Evolutionary conservation across 2,888 invertebrate species (phyloP).

Genomic region (Strigamia maritima): DNA sequence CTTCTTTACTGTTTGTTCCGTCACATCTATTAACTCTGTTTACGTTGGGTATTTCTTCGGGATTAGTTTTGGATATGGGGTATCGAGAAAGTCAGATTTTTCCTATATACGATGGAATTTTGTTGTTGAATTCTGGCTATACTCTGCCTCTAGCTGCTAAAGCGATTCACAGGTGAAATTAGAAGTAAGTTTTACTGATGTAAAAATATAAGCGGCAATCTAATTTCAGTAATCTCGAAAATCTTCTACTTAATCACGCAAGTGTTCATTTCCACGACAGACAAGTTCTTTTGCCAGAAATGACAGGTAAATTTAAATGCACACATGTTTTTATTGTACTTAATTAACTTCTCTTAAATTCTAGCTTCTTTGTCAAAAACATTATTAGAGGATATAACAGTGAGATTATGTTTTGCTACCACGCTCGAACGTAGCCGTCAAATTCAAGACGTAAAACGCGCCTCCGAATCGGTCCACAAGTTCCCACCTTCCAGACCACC

Average conservation of each 20-base stretch:
- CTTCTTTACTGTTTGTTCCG: conserved; percentile 76
- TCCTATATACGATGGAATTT: conserved; percentile 82
- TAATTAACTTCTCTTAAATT: not conserved
- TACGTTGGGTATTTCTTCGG: conserved; percentile 76
- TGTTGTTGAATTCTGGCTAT: conserved; percentile 78
- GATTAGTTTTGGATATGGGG: conserved; percentile 82
- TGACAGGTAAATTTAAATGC: not conserved
- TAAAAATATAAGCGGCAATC: not conserved
- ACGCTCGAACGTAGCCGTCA: conserved; percentile 64
- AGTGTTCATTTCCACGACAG: conserved; percentile 26
- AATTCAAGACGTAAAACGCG: conserved; percentile 47
- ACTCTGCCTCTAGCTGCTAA: conserved; percentile 73
- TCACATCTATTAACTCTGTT: conserved; percentile 78
- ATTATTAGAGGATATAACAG: conserved; percentile 75
- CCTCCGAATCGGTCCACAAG: not conserved
- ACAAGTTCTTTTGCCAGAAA: not conserved
- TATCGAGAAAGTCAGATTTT: conserved; percentile 75
- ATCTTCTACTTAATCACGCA: not conserved
- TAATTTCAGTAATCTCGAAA: conserved; percentile 27
- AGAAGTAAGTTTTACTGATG: not conserved
- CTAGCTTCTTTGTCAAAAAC: conserved; percentile 48
- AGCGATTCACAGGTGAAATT: conserved; percentile 54
- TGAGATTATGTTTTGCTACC: conserved; percentile 84
- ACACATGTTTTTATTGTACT: not conserved
- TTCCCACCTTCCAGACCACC: conserved; percentile 27